A percentile compares a stretch with the other conserved stretches of the same genome.
phyloP scores from a whole-genome alignment of 1,140 invertebrate genomes.

The Drosophila guanche region DNA sequence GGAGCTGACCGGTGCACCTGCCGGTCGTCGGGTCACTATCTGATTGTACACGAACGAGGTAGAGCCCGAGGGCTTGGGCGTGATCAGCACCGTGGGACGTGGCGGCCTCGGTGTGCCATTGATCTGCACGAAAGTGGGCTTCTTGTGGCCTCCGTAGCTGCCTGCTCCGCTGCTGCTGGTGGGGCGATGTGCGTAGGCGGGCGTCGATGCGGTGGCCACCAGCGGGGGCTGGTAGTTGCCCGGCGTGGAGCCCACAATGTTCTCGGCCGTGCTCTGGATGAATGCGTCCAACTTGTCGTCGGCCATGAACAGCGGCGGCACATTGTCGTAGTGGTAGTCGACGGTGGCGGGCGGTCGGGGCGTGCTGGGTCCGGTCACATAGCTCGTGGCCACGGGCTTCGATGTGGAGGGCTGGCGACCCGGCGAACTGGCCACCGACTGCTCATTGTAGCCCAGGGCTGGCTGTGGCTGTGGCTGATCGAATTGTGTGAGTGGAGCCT shows the following conservation, averaged over 20 bases:
- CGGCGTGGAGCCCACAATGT: slow-evolving; percentile 64
- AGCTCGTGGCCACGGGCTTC: slow-evolving; percentile 86
- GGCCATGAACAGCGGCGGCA: slow-evolving; percentile 73
- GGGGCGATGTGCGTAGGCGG: slow-evolving; percentile 60
- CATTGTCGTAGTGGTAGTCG: slow-evolving; percentile 75
- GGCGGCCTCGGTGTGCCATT: slow-evolving; percentile 83
- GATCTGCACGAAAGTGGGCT: slow-evolving; percentile 74
- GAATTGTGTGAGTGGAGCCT: no score
- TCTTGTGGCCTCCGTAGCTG: slow-evolving; percentile 61
- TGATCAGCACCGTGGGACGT: slow-evolving; percentile 85
- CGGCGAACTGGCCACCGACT: slow-evolving; percentile 55
- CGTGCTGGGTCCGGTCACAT: slow-evolving; percentile 85
- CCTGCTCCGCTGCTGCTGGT: slow-evolving; percentile 31
- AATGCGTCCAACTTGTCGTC: slow-evolving; percentile 80
- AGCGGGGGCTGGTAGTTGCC: slow-evolving; percentile 60
- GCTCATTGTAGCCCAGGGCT: slow-evolving; percentile 39
- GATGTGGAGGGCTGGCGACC: slow-evolving; percentile 54
- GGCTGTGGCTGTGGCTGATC: slow-evolving; percentile 41
- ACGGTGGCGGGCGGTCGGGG: slow-evolving; percentile 66
- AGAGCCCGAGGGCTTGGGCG: slow-evolving; percentile 85
- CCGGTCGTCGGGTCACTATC: slow-evolving; percentile 71
- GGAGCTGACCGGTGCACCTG: slow-evolving; percentile 43
- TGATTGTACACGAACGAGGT: slow-evolving; percentile 85
- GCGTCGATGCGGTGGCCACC: slow-evolving; percentile 69
- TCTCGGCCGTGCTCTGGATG: slow-evolving; percentile 74